Evolutionary conservation across 2,113 vertebrate genomes (phyloP).

Genomic region (Orycteropus afer): DNA sequence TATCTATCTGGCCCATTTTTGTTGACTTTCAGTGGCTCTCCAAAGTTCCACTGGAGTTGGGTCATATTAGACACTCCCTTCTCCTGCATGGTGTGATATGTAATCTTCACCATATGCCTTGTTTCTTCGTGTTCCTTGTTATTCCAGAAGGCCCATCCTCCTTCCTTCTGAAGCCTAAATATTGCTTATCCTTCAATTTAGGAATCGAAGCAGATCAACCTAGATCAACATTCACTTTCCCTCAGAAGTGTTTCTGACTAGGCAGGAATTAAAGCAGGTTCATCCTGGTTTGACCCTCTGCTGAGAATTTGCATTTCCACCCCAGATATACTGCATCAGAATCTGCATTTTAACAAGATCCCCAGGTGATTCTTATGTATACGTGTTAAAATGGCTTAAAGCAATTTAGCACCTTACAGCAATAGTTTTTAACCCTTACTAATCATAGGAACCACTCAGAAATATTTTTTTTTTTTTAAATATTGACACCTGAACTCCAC

Average conservation of each 20-base stretch:
- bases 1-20: not conserved
- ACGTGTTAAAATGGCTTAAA: not conserved
- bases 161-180: slow-evolving; percentile 7
- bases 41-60: not conserved
- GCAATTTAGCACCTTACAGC: not conserved
- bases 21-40: not conserved
- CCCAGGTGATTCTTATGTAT: too few relatives aligned
- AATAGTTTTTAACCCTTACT: not conserved
- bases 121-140: slow-evolving; percentile 4
- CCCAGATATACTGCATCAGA: too few relatives aligned
- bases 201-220: too few relatives aligned
- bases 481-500: not conserved
- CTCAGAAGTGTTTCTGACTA: slow-evolving; percentile 36
- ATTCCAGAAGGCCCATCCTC: not conserved
- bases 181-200: slow-evolving; percentile 18
- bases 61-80: not conserved
- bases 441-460: not conserved
- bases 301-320: too few relatives aligned
- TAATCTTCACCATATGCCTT: not conserved
- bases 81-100: not conserved
- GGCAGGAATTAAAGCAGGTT: too few relatives aligned
- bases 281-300: too few relatives aligned
- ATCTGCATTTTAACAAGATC: too few relatives aligned
- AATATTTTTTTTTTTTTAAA: too few relatives aligned
- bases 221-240: slow-evolving; percentile 9